A percentile compares a stretch with the other conserved stretches of the same genome.
Evolutionary conservation across 2,797 vertebrate species (phyloP).

Genomic region (Adrianichthys oophorus): DNA sequence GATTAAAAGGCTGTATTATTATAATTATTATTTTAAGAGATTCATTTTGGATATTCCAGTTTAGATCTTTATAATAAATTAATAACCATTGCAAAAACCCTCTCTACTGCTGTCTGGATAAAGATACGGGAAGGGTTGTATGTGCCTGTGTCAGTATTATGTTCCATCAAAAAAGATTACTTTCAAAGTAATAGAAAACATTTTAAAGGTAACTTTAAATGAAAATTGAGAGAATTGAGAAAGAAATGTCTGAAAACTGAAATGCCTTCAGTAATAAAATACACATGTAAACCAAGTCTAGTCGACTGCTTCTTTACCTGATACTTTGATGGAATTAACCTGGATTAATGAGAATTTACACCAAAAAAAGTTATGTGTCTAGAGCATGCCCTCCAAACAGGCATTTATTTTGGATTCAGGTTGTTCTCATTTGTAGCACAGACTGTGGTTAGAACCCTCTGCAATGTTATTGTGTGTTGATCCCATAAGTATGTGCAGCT

Average conservation of each 20-base stretch:
- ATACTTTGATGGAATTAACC: no score
- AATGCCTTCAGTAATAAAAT: no score
- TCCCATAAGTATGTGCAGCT: slow-evolving; percentile 10
- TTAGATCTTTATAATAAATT: no score
- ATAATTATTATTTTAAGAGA: neutral
- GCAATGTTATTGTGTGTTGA: neutral
- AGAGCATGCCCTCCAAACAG: neutral
- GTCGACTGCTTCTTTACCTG: no score
- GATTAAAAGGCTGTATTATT: neutral
- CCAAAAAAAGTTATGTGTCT: no score
- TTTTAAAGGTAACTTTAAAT: no score
- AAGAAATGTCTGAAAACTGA: no score
- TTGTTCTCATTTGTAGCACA: neutral
- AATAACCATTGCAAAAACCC: neutral
- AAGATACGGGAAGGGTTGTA: slow-evolving; percentile 4
- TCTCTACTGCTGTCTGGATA: slow-evolving; percentile 26
- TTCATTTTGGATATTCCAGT: neutral
- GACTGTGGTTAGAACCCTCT: neutral
- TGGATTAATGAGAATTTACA: no score
- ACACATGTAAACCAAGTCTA: no score
- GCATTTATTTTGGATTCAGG: neutral
- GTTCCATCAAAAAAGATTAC: no score
- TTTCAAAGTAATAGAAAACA: no score
- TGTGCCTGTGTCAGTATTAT: neutral
- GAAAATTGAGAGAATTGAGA: no score